Evolutionary conservation across 23 tunicate genomes (phyloP).

Genomic region (Diplosoma virens): DNA sequence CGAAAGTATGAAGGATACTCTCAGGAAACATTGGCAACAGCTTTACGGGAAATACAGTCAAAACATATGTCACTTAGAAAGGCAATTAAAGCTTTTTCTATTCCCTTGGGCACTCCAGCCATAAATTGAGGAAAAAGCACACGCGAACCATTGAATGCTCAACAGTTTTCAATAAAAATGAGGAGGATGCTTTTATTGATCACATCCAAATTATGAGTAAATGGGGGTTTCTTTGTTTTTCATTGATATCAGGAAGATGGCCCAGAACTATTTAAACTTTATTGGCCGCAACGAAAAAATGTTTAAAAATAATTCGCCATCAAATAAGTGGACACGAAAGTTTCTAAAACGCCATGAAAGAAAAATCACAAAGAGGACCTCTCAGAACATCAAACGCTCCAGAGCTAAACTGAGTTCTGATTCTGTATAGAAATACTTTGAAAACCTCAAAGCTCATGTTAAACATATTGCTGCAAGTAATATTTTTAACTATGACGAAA

Average conservation of each 20-base stretch:
- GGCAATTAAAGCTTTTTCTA: too few species aligned
- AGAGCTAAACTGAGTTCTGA: not conserved
- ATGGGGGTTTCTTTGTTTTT: not conserved
- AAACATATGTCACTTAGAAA: not conserved
- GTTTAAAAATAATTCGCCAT: not conserved
- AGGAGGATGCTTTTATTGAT: not conserved
- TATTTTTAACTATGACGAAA: slow-evolving; percentile 5
- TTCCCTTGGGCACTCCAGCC: not conserved
- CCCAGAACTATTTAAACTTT: not conserved
- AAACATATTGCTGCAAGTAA: not conserved
- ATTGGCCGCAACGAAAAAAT: not conserved
- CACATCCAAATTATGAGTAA: not conserved
- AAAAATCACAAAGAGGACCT: not conserved
- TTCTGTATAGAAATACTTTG: not conserved
- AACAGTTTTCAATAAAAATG: not conserved
- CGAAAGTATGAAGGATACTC: too few species aligned
- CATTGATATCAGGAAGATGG: not conserved
- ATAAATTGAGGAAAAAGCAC: not conserved
- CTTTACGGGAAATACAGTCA: not conserved
- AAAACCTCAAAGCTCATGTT: not conserved
- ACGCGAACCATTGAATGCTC: not conserved
- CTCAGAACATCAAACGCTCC: not conserved
- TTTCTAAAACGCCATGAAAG: not conserved
- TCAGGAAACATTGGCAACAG: too few species aligned
- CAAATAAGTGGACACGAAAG: not conserved